Base-by-base conservation (phyloP, 2,797 vertebrate genomes). In the Helicolenus hilgendorfi region DNA sequence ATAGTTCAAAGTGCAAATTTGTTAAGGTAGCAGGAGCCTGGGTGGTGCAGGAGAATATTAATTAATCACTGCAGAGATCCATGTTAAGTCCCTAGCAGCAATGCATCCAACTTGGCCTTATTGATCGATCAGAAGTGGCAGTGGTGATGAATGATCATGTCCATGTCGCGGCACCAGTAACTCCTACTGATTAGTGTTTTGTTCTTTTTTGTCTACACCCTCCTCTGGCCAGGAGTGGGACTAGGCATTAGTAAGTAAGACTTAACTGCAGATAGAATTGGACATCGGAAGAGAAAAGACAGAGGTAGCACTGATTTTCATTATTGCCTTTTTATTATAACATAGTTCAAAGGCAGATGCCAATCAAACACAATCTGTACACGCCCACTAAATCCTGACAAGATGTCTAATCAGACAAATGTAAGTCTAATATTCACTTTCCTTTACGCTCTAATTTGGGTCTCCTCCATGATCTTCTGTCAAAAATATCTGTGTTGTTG, bases 141-240 rank as follows among this genome's bases (percentile, higher is more conserved):
- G 72, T 29, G 53, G 7, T 72, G 84, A 89, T 85, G 29, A 68
- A 77, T 72, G 60, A 68, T 78, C 41, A 11, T 22, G 53, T 74
- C 31, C 36, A 60, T 36, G 64, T 36, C 36, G 4, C 0, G 4
- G 29, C 36, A 41, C 9, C n/a, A 41, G 29, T 29, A 31, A 22
- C 29, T 55, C 45, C 14, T 22, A 11, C 31, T 65, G 33, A 11
- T 73, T 49, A 7, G 24, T 72, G 63, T 63, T 63, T 31, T 11
- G 41, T 55, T 56, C n/a, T 56, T 1, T 55, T 55, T 55, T 55
- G 20, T 55, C 49, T n/a, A 55, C 49, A 55, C 20, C 9, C 3
- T 55, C 49, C 20, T 55, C 4, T n/a, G 49, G 7, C 20, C 45
- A 49, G 0, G 45, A 20, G 15, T 0, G 45, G 3, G 18, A 55